Evolutionary conservation across 2,888 invertebrate species (phyloP).

Genomic region (Gibbula magus): DNA sequence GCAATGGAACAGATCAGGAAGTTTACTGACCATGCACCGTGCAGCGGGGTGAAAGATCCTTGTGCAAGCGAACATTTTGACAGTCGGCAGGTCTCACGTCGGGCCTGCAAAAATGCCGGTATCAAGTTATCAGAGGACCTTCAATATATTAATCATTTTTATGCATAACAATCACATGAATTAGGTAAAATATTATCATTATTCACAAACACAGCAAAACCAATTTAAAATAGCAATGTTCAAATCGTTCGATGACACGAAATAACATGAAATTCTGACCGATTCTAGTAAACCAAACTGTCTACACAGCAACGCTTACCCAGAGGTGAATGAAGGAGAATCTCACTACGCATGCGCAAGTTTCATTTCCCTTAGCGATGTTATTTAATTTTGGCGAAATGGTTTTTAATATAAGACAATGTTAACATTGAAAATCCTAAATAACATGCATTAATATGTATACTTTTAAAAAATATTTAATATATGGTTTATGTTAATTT

Average conservation of each 20-base stretch:
- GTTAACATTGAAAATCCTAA: not conserved
- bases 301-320: constrained; percentile 35
- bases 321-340: constrained; percentile 59
- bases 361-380: not conserved
- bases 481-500: not conserved
- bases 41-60: constrained; percentile 62
- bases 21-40: constrained; percentile 65
- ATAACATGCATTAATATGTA: not conserved
- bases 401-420: not conserved
- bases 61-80: constrained; percentile 66
- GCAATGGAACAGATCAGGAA: not conserved
- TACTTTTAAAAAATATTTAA: not conserved
- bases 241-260: constrained; percentile 26
- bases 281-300: not conserved
- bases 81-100: constrained; percentile 31
- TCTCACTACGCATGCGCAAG: constrained; percentile 49
- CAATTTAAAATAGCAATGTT: not conserved
- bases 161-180: not conserved
- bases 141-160: not conserved
- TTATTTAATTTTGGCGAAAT: not conserved
- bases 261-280: not conserved
- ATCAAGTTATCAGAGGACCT: not conserved
- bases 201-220: not conserved
- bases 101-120: constrained; percentile 46
- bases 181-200: not conserved